Percentiles rank a stretch among this genome's conserved stretches.
These are phyloP conservation scores for Montipora capricornis DNA, from an alignment of 64 coral and sea anemone species.

Conservation along the genomic window DNA sequence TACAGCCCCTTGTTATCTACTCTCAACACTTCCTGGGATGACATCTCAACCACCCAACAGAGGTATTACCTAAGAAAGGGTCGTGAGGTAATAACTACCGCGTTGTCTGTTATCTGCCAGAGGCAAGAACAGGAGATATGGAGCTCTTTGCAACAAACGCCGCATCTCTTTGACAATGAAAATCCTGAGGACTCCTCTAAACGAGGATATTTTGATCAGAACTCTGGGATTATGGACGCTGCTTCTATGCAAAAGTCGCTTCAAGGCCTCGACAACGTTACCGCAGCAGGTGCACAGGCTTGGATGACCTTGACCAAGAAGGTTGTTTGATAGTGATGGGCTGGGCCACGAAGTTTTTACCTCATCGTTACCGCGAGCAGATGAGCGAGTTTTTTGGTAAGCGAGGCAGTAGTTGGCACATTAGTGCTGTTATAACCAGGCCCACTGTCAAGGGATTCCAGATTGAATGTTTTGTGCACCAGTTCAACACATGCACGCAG, in stretches of 20 bases:
- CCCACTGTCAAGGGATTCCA: background rate
- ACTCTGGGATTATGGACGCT: background rate
- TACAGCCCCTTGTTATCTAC: too few species aligned
- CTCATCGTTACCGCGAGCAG: constrained; percentile 32
- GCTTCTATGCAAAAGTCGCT: constrained; percentile 10
- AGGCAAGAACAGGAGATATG: too few species aligned
- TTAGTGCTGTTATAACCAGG: background rate
- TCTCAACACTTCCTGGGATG: too few species aligned
- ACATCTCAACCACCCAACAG: too few species aligned
- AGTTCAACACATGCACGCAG: background rate
- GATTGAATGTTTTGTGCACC: background rate
- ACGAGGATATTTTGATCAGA: too few species aligned
- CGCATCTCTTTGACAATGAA: too few species aligned
- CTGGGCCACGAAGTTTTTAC: constrained; percentile 67
- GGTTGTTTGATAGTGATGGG: constrained; percentile 56
- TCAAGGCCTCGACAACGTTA: background rate
- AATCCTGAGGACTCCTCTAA: too few species aligned
- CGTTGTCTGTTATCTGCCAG: too few species aligned
- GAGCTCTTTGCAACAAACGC: too few species aligned
- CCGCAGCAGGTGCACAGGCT: background rate
- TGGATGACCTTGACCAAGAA: constrained; percentile 20
- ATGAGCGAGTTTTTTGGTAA: background rate
- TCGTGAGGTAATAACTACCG: too few species aligned
- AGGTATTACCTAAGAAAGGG: too few species aligned
- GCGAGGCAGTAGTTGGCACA: background rate